phyloP scores from a whole-genome alignment of 2,888 invertebrate species.

The Noctua comes region DNA sequence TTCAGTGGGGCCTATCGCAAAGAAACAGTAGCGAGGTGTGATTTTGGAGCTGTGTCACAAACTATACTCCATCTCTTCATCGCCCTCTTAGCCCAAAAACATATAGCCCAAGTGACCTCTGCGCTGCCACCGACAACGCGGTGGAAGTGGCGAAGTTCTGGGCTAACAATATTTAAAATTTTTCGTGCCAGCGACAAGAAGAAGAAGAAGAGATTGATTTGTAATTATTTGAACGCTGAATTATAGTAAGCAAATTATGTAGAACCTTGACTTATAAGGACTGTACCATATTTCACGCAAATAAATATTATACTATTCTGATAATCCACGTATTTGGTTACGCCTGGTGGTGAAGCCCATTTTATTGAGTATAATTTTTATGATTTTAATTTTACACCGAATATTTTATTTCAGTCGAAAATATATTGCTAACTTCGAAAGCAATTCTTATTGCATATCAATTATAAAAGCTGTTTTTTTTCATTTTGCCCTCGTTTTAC shows the following conservation, averaged over 20 bases:
- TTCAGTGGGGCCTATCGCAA: too few species aligned
- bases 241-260: background rate
- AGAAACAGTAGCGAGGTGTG: too few species aligned
- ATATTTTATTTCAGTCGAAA: constrained; percentile 1
- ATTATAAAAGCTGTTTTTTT: constrained; percentile 1
- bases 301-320: background rate
- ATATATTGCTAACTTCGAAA: background rate
- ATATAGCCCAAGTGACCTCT: too few species aligned
- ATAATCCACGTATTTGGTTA: background rate
- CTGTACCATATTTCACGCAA: background rate
- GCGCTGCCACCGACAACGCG: too few species aligned
- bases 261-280: background rate
- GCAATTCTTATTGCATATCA: background rate
- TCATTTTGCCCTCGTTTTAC: background rate
- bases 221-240: background rate
- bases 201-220: too few species aligned
- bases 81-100: too few species aligned
- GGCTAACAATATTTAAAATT: too few species aligned
- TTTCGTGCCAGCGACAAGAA: too few species aligned
- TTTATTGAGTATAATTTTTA: background rate
- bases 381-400: background rate
- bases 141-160: too few species aligned
- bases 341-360: background rate
- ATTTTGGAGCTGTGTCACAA: too few species aligned
- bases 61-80: too few species aligned